These are phyloP conservation scores for Chrysoperla carnea DNA, from an alignment of 1,140 invertebrate genomes.

Conservation along the genomic window DNA sequence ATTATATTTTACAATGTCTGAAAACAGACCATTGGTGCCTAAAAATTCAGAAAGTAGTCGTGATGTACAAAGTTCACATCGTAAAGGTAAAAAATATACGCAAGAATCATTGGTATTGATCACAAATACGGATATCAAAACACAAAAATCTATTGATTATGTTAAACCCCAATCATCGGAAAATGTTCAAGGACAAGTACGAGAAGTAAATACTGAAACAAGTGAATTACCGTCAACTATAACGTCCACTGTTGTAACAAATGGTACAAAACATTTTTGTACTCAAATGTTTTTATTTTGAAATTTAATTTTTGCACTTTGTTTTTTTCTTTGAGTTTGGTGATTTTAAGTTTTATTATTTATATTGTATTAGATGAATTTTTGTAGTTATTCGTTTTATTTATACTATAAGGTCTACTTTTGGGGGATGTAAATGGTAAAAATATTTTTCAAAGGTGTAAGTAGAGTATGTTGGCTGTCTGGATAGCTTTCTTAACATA, in stretches of 20 bases:
- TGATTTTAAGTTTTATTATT: background rate
- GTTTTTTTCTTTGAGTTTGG: background rate
- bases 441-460: too few relatives aligned
- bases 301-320: background rate
- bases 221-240: background rate
- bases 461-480: too few relatives aligned
- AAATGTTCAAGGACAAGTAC: background rate
- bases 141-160: background rate
- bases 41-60: conserved; percentile 6
- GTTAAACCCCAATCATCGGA: background rate
- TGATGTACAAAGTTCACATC: conserved; percentile 4
- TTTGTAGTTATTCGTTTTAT: background rate
- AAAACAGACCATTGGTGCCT: conserved; percentile 13
- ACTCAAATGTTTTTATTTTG: background rate
- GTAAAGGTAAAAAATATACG: background rate
- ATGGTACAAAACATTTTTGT: background rate
- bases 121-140: background rate
- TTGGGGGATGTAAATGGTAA: background rate
- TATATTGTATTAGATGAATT: background rate
- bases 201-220: background rate
- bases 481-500: too few relatives aligned
- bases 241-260: background rate
- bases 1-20: conserved; percentile 12
- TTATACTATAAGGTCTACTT: background rate
- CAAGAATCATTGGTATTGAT: background rate